A percentile compares a stretch with the other conserved stretches of the same genome.
phyloP scores from a whole-genome alignment of 2,888 invertebrate genomes.

The Latrodectus hesperus region DNA sequence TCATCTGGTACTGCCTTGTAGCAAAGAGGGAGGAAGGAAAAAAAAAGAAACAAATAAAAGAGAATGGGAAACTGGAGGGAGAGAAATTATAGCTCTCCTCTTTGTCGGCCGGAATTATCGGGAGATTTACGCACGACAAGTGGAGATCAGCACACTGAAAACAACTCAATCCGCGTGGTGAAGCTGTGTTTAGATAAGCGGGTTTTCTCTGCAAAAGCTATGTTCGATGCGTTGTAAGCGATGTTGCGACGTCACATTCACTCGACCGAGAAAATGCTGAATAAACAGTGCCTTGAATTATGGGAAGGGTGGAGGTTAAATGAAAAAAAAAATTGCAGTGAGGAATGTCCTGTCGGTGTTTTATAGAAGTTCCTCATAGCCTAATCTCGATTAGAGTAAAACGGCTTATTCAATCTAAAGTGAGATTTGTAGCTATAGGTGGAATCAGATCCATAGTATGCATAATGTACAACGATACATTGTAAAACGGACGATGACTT shows the following conservation, averaged over 20 bases:
- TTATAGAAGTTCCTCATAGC: neutral
- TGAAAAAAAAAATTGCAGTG: neutral
- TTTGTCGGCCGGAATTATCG: constrained; percentile 57
- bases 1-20: neutral
- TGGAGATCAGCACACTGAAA: constrained; percentile 55
- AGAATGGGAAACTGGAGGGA: constrained; percentile 10
- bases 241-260: neutral
- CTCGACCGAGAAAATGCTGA: neutral
- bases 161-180: constrained; percentile 66
- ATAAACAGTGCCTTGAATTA: neutral
- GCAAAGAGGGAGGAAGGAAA: neutral
- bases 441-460: too few species aligned
- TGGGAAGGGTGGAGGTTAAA: neutral
- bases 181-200: constrained; percentile 57
- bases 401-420: too few species aligned
- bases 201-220: neutral
- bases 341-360: neutral
- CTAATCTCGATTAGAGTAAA: too few species aligned
- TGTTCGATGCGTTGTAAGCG: neutral
- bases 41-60: neutral
- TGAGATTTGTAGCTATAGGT: too few species aligned
- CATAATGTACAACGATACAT: too few species aligned
- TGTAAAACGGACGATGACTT: too few species aligned
- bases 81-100: neutral
- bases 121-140: constrained; percentile 65